These are phyloP conservation scores for Drosophila nasuta DNA, from an alignment of 1,140 invertebrate genomes.

Conservation along the genomic window DNA sequence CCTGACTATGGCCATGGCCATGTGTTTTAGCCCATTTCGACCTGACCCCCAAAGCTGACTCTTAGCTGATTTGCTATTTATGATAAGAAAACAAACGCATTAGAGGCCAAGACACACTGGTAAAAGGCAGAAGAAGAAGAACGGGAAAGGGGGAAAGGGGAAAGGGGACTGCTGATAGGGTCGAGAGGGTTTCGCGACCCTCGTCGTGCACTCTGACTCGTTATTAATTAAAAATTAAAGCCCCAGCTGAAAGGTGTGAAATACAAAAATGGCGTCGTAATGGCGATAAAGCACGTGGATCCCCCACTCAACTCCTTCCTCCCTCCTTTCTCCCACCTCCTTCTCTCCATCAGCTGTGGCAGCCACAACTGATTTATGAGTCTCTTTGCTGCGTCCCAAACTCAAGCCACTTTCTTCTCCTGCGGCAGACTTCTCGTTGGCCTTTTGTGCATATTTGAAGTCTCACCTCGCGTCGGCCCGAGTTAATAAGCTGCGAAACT, in stretches of 20 bases:
- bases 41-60: conserved; percentile 12
- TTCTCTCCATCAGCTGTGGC: neutral
- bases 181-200: conserved; percentile 54
- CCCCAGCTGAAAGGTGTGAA: conserved; percentile 81
- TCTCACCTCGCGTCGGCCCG: neutral
- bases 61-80: conserved; percentile 78
- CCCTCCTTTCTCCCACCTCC: neutral
- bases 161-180: conserved; percentile 9
- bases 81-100: conserved; percentile 84
- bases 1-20: conserved; percentile 59
- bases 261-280: conserved; percentile 76
- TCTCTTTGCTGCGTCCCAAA: conserved; percentile 51
- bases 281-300: conserved; percentile 77
- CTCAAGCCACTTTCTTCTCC: conserved; percentile 5
- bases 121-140: neutral
- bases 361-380: conserved; percentile 71
- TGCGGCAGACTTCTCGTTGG: neutral
- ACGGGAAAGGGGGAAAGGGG: neutral
- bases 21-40: conserved; percentile 50
- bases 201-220: conserved; percentile 69
- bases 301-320: neutral
- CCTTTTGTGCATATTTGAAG: conserved; percentile 64
- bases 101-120: conserved; percentile 37
- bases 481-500: conserved; percentile 44
- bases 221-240: conserved; percentile 84